These are phyloP conservation scores for Odocoileus virginianus DNA, from an alignment of 2,113 vertebrate genomes.

Conservation along the genomic window DNA sequence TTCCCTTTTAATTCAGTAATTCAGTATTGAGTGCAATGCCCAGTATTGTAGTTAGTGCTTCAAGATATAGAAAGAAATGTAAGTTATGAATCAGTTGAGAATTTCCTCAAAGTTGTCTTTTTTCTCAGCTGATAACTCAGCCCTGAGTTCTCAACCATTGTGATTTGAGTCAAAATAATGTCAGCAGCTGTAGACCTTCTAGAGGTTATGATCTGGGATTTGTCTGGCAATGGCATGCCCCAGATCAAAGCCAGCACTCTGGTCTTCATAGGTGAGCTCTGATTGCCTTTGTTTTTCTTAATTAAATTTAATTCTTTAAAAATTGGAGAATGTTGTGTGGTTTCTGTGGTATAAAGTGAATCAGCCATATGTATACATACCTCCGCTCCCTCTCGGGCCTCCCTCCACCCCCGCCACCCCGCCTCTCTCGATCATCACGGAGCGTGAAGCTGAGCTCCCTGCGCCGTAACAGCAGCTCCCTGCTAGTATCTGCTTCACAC, in stretches of 20 bases:
- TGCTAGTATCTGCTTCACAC: neutral
- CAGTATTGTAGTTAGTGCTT: neutral
- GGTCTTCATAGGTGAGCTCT: neutral
- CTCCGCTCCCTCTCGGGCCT: neutral
- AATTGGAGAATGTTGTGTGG: neutral
- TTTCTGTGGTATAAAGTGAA: neutral
- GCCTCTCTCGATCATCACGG: neutral
- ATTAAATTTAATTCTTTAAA: neutral
- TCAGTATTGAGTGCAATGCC: neutral
- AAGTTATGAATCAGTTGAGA: neutral
- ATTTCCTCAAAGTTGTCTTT: neutral
- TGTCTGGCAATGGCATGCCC: neutral
- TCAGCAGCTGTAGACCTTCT: neutral
- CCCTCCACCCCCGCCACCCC: neutral
- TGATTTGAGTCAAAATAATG: neutral
- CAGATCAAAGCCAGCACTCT: neutral
- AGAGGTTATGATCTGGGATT: neutral
- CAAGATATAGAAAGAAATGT: neutral
- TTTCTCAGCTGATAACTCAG: neutral
- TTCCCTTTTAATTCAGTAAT: neutral
- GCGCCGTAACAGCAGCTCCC: neutral
- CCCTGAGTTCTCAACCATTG: neutral
- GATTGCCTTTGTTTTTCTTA: neutral
- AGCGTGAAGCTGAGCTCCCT: neutral
- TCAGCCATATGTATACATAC: neutral